Conservation (phyloP, 2,888 invertebrate species). For the Brachynemurus nebulosus region DNA sequence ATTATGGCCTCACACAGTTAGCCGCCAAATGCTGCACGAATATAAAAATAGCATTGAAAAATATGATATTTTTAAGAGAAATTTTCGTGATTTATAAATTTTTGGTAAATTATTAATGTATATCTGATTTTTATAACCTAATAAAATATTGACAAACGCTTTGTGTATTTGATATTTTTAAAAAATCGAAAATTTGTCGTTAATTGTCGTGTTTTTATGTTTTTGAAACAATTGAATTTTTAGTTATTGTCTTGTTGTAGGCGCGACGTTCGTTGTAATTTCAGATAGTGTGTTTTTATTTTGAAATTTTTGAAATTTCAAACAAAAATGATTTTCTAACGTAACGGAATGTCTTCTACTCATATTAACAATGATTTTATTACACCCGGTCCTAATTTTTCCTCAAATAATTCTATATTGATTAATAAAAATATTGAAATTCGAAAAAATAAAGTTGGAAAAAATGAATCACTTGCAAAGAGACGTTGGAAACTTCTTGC, state of each 20-base stretch:
- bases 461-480: slow-evolving; percentile 41
- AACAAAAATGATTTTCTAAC: no score
- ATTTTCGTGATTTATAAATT: not conserved
- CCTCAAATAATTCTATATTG: not conserved
- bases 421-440: not conserved
- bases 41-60: not conserved
- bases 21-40: slow-evolving; percentile 1
- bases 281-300: no score
- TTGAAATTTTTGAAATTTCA: no score
- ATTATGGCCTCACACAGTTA: slow-evolving; percentile 1
- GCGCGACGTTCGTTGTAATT: no score
- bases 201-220: no score
- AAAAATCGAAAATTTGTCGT: no score
- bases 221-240: no score
- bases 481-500: slow-evolving; percentile 57
- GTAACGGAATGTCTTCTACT: not conserved
- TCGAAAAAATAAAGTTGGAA: slow-evolving; percentile 22
- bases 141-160: no score
- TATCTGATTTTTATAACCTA: no score
- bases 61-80: not conserved
- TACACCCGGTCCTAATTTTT: slow-evolving; percentile 1
- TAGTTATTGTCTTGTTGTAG: no score
- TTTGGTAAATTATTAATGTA: no score
- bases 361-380: not conserved
- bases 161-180: no score